phyloP scores from a whole-genome alignment of 2,888 invertebrate species.

The Schrankia costaestrigalis region DNA sequence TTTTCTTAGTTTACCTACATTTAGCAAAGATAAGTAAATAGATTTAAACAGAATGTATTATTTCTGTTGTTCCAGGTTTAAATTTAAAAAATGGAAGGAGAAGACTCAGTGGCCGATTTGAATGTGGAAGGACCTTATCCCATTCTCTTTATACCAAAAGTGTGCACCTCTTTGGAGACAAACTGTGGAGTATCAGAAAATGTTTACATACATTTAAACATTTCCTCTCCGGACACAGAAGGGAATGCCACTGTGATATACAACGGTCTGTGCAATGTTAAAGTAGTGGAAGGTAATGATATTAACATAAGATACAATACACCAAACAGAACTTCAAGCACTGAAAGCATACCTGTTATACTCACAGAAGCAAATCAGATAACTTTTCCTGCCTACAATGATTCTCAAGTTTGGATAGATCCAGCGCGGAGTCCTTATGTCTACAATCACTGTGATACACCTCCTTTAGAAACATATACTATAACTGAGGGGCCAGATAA shows the following conservation, averaged over 20 bases:
- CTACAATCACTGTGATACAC: conserved; percentile 52
- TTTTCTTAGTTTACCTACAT: conserved; percentile 51
- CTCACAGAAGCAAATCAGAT: conserved; percentile 41
- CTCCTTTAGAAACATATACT: conserved; percentile 40
- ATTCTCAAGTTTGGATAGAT: conserved; percentile 68
- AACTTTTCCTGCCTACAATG: conserved; percentile 38
- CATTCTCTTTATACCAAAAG: conserved; percentile 59
- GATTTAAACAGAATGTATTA: conserved; percentile 25
- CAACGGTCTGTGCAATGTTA: conserved; percentile 60
- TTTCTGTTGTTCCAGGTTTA: conserved; percentile 32
- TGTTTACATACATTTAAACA: conserved; percentile 57
- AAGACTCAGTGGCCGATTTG: conserved; percentile 22
- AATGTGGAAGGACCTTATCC: conserved; percentile 49
- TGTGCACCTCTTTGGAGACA: conserved; percentile 52
- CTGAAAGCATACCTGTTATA: conserved; percentile 37
- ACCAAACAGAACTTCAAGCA: conserved; percentile 13
- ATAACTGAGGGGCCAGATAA: conserved; percentile 42
- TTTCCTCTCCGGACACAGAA: conserved; percentile 55
- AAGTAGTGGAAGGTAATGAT: conserved; percentile 52
- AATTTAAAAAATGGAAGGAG: conserved; percentile 47
- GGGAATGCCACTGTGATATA: conserved; percentile 56
- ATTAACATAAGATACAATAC: conserved; percentile 24
- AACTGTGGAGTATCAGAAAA: conserved; percentile 53
- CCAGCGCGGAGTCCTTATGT: conserved; percentile 61
- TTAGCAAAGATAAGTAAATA: conserved; percentile 17